phyloP scores from a whole-genome alignment of 2,797 vertebrate genomes.

The Merluccius polli region DNA sequence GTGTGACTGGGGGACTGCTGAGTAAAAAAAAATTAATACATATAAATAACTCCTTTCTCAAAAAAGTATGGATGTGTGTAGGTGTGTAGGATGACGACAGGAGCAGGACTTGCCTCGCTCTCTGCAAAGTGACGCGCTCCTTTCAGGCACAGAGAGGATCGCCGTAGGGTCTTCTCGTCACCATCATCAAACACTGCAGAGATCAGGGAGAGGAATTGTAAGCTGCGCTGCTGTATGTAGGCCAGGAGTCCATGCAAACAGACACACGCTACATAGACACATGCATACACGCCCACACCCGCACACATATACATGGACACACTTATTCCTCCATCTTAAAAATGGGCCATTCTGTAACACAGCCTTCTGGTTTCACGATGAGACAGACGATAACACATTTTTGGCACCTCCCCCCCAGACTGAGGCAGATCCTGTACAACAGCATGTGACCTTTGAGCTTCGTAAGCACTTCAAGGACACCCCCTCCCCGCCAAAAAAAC shows the following conservation, averaged over 20 bases:
- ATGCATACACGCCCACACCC: neutral
- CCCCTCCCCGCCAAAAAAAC: neutral
- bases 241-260: conserved; percentile 29
- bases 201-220: conserved; percentile 29
- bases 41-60: neutral
- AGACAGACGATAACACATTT: neutral
- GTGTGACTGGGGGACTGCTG: too few relatives aligned
- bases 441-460: neutral
- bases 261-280: neutral
- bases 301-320: neutral
- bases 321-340: neutral
- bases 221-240: conserved; percentile 32
- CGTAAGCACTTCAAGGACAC: neutral
- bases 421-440: neutral
- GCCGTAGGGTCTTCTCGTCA: conserved; percentile 80
- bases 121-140: conserved; percentile 82
- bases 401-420: neutral
- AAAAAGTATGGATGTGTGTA: neutral
- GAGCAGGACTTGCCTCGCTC: conserved; percentile 70
- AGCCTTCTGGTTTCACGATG: neutral
- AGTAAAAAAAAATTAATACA: too few relatives aligned
- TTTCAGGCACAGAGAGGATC: conserved; percentile 81
- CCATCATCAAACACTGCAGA: conserved; percentile 80
- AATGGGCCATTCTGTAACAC: neutral
- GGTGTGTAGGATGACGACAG: neutral